Conservation (phyloP, 2,888 invertebrate species). For the Salticus scenicus region DNA sequence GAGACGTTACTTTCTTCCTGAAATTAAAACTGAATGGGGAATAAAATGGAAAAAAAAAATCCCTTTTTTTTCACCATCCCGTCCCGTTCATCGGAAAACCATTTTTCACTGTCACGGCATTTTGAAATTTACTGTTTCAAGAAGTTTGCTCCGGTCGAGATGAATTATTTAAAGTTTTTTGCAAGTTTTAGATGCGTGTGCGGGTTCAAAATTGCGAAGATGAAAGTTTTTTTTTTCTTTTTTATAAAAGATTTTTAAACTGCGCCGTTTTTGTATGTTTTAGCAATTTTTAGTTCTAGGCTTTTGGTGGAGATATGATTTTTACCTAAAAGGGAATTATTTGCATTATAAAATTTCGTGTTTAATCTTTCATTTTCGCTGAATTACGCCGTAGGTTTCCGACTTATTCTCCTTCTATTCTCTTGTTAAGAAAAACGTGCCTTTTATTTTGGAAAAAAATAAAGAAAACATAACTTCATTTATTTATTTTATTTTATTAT, state of each 20-base stretch:
- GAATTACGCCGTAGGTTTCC: too few species aligned
- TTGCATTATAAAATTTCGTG: background rate
- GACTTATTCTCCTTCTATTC: too few species aligned
- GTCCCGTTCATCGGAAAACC: conserved; percentile 49
- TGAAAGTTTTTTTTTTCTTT: too few species aligned
- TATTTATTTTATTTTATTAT: too few species aligned
- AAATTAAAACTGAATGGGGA: background rate
- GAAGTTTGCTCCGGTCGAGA: background rate
- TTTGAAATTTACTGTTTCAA: conserved; percentile 45
- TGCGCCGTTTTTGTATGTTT: background rate
- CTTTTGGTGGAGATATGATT: background rate
- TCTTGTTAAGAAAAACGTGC: too few species aligned
- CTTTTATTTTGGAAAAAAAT: too few species aligned
- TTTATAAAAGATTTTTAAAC: background rate
- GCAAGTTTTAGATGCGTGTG: background rate
- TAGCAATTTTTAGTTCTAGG: background rate
- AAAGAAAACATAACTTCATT: too few species aligned
- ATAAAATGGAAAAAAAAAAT: background rate
- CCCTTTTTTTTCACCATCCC: background rate
- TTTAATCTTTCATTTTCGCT: too few species aligned
- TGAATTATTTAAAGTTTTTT: background rate
- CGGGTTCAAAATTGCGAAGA: background rate
- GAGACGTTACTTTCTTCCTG: background rate
- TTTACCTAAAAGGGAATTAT: background rate
- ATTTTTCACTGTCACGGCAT: conserved; percentile 66